Percentiles rank a stretch among this genome's conserved stretches.
Conservation (phyloP, 2,888 invertebrate genomes). For the Galerucella pusilla region DNA sequence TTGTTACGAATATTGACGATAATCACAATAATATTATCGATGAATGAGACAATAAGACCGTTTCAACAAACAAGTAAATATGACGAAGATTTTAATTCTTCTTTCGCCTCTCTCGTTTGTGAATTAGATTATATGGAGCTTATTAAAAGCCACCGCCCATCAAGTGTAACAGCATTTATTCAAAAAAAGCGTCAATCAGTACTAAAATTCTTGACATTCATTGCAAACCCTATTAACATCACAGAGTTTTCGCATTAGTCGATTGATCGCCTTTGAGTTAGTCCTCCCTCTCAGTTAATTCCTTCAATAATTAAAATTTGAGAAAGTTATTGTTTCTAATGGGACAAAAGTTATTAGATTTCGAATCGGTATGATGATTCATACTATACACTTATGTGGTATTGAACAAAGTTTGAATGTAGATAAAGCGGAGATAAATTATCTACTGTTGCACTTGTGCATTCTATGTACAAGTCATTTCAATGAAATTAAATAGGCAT, state of each 20-base stretch:
- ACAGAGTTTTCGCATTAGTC: conserved; percentile 16
- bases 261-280: conserved; percentile 15
- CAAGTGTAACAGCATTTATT: neutral
- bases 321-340: neutral
- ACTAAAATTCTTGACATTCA: conserved; percentile 11
- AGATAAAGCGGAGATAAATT: too few relatives aligned
- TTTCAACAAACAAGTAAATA: too few relatives aligned
- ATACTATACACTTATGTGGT: neutral
- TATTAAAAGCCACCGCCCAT: neutral
- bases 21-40: too few relatives aligned
- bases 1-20: too few relatives aligned
- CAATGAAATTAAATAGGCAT: too few relatives aligned
- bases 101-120: neutral
- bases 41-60: too few relatives aligned
- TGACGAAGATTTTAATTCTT: neutral
- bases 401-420: neutral
- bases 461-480: too few relatives aligned
- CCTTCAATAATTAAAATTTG: neutral
- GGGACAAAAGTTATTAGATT: neutral
- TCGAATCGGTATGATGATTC: neutral
- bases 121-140: neutral
- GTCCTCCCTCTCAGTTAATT: neutral
- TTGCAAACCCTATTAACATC: conserved; percentile 18
- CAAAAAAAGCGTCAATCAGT: conserved; percentile 1
- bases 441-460: too few relatives aligned